Conservation (phyloP, 1,140 invertebrate genomes). For the Drosophila lini region DNA sequence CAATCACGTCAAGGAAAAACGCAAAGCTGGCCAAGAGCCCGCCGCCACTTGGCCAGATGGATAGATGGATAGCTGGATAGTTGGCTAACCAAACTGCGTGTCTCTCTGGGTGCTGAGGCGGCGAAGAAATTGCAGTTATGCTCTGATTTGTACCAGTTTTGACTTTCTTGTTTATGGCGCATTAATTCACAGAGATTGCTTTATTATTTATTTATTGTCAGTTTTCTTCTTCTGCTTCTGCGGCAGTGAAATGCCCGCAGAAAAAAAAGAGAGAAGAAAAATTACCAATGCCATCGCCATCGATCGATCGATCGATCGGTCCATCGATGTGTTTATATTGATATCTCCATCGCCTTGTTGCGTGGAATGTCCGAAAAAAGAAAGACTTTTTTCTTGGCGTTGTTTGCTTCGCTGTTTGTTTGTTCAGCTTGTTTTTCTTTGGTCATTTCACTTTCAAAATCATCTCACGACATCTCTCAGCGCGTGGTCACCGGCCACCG, state of each 20-base stretch:
- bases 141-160: slow-evolving; percentile 84
- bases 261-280: slow-evolving; percentile 52
- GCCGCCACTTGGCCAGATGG: slow-evolving; percentile 25
- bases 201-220: slow-evolving; percentile 80
- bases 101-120: slow-evolving; percentile 63
- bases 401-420: slow-evolving; percentile 41
- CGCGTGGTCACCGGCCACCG: slow-evolving; percentile 59
- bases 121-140: slow-evolving; percentile 83
- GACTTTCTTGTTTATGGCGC: slow-evolving; percentile 84
- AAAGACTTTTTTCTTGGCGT: slow-evolving; percentile 16
- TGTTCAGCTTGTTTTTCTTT: slow-evolving; percentile 55
- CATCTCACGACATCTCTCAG: slow-evolving; percentile 66
- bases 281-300: slow-evolving; percentile 51
- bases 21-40: slow-evolving; percentile 43
- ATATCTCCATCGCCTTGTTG: slow-evolving; percentile 39
- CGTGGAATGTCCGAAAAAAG: slow-evolving; percentile 51
- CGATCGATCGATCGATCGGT: slow-evolving; percentile 23
- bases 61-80: slow-evolving; percentile 8
- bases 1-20: slow-evolving; percentile 70
- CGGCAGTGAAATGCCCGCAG: slow-evolving; percentile 10
- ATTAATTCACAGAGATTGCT: slow-evolving; percentile 79
- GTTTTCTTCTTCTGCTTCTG: slow-evolving; percentile 54
- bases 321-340: slow-evolving; percentile 43
- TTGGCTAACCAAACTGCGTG: slow-evolving; percentile 47
- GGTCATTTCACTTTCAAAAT: slow-evolving; percentile 82